Evolutionary conservation across 2,113 vertebrate genomes (phyloP).

Genomic region (Proterorhinus semilunaris): DNA sequence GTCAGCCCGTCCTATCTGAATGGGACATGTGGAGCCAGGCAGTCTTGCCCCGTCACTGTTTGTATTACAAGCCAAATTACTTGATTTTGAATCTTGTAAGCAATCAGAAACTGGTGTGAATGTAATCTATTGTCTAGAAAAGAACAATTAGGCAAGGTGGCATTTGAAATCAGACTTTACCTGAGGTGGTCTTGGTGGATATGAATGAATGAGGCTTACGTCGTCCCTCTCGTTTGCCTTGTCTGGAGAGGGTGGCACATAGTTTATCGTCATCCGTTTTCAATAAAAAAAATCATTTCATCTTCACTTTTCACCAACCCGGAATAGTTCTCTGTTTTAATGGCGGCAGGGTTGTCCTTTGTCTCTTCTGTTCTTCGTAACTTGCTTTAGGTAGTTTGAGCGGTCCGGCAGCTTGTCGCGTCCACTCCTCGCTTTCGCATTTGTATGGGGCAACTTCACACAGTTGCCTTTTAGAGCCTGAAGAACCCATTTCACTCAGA

Average conservation of each 20-base stretch:
- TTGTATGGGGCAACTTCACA: constrained; percentile 60
- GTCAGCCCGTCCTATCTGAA: constrained; percentile 51
- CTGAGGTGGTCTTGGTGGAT: constrained; percentile 54
- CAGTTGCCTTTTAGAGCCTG: constrained; percentile 59
- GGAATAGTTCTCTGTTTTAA: constrained; percentile 57
- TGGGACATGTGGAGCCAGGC: constrained; percentile 26
- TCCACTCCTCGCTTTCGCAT: constrained; percentile 22
- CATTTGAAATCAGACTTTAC: constrained; percentile 42
- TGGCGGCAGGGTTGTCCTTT: constrained; percentile 43
- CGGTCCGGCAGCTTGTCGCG: background rate
- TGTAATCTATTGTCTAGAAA: too few species aligned
- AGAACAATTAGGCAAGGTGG: constrained; percentile 11
- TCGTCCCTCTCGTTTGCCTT: constrained; percentile 30
- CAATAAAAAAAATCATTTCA: background rate
- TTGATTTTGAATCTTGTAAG: too few species aligned
- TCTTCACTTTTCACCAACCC: constrained; percentile 52
- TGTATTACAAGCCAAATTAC: too few species aligned
- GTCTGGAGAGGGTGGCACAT: constrained; percentile 39
- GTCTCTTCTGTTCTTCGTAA: constrained; percentile 35
- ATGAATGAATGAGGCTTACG: constrained; percentile 63
- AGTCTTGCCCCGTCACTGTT: constrained; percentile 19
- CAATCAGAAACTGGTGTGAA: too few species aligned
- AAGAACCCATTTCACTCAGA: constrained; percentile 60
- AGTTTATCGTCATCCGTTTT: background rate
- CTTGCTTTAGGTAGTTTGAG: constrained; percentile 33